phyloP scores from a whole-genome alignment of 1,140 invertebrate genomes.

The Drosophila sucinea region DNA sequence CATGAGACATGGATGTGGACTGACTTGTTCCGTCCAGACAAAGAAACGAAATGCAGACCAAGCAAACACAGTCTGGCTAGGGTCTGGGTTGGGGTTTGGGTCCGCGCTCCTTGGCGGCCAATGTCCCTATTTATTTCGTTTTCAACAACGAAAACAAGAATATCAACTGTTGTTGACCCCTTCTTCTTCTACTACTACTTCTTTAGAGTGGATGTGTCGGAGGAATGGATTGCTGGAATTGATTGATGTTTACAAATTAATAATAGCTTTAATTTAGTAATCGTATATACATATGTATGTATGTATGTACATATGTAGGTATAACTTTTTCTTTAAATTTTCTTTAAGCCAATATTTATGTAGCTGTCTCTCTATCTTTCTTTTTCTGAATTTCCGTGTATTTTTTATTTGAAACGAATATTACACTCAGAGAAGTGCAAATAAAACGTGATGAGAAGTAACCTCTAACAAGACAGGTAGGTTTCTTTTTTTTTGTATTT shows the following conservation, averaged over 20 bases:
- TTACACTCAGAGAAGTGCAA: conserved; percentile 40
- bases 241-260: conserved; percentile 29
- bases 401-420: not conserved
- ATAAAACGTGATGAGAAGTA: conserved; percentile 53
- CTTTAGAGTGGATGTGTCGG: not conserved
- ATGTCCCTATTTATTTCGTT: not conserved
- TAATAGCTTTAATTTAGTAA: not conserved
- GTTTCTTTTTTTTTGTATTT: conserved; percentile 13
- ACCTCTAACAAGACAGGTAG: conserved; percentile 43
- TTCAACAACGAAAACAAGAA: not conserved
- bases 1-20: not conserved
- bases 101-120: not conserved
- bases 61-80: conserved; percentile 5
- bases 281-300: too few relatives aligned
- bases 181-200: not conserved
- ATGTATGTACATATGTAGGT: too few relatives aligned
- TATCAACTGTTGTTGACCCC: conserved; percentile 16
- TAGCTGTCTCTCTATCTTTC: conserved; percentile 11
- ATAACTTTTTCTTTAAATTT: conserved; percentile 23
- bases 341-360: conserved; percentile 38
- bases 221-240: not conserved
- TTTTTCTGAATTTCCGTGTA: conserved; percentile 36
- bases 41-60: conserved; percentile 10
- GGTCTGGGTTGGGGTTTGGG: not conserved
- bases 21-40: conserved; percentile 12